A percentile compares a stretch with the other conserved stretches of the same genome.
phyloP scores from a whole-genome alignment of 2,888 invertebrate genomes.

The Mesorhabditis spiculigera region DNA sequence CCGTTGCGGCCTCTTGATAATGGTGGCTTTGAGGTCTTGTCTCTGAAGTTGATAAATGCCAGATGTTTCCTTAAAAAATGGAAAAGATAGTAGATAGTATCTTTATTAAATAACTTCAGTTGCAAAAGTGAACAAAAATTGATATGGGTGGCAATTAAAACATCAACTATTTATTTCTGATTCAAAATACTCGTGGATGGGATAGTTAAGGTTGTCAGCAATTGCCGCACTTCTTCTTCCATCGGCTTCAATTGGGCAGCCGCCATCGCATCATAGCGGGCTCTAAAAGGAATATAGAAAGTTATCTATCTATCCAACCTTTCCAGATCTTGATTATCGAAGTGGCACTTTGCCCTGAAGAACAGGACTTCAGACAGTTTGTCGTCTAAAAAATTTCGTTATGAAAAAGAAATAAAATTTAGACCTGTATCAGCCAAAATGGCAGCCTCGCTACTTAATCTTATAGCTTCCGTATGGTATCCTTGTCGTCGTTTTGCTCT shows the following conservation, averaged over 20 bases:
- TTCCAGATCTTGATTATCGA: conserved; percentile 20
- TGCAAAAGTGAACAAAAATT: no score
- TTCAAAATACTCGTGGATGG: conserved; percentile 15
- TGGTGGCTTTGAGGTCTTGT: no score
- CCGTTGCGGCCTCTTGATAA: no score
- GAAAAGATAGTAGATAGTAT: no score
- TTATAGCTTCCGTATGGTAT: conserved; percentile 12
- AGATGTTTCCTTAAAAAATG: no score
- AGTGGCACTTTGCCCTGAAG: conserved; percentile 17
- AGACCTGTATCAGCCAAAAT: conserved; percentile 7
- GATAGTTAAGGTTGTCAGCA: conserved; percentile 13
- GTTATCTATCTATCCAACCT: not conserved
- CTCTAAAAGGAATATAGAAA: conserved; percentile 2
- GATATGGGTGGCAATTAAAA: no score
- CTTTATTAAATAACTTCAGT: no score
- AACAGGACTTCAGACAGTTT: conserved; percentile 9
- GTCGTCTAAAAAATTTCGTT: not conserved
- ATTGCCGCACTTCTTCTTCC: conserved; percentile 17
- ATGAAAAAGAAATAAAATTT: no score
- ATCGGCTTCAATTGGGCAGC: conserved; percentile 13
- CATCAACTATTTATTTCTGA: not conserved
- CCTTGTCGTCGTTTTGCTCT: conserved; percentile 13
- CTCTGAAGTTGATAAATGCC: no score
- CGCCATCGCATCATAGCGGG: conserved; percentile 14
- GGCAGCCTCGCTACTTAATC: conserved; percentile 11